phyloP scores from a whole-genome alignment of 2,113 vertebrate genomes.

The Ictidomys tridecemlineatus region DNA sequence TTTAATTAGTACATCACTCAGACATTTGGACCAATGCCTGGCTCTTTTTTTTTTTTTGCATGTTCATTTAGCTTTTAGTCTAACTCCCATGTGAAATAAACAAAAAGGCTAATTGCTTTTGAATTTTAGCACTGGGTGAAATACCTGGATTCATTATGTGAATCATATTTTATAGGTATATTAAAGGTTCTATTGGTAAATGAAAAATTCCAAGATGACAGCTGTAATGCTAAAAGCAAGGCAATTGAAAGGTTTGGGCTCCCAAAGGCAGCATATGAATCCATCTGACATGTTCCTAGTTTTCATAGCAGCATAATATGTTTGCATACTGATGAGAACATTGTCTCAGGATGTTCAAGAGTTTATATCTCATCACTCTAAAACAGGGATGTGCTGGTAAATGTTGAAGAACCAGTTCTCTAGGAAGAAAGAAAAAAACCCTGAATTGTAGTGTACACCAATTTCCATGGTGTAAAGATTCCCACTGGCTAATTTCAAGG shows the following conservation, averaged over 20 bases:
- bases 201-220: conserved; percentile 82
- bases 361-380: conserved; percentile 43
- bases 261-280: conserved; percentile 67
- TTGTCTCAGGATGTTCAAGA: conserved; percentile 53
- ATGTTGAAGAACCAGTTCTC: neutral
- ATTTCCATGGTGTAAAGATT: neutral
- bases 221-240: conserved; percentile 75
- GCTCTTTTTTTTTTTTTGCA: conserved; percentile 72
- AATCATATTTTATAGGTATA: conserved; percentile 83
- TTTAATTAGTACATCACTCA: conserved; percentile 85
- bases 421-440: neutral
- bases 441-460: neutral
- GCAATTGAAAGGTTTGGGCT: conserved; percentile 67
- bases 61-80: conserved; percentile 85
- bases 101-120: conserved; percentile 85
- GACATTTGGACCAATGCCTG: conserved; percentile 84
- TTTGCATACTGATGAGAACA: conserved; percentile 60
- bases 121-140: conserved; percentile 83
- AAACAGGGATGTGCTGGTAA: neutral
- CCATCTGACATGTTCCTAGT: conserved; percentile 75
- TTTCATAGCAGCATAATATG: conserved; percentile 70
- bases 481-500: neutral
- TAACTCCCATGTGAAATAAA: conserved; percentile 83
- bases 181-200: conserved; percentile 81
- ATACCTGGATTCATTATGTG: conserved; percentile 84